Evolutionary conservation across 2,113 vertebrate genomes (phyloP), one percentile per base, ranked within the genome.

Genomic region (Callopanchax toddi): DNA sequence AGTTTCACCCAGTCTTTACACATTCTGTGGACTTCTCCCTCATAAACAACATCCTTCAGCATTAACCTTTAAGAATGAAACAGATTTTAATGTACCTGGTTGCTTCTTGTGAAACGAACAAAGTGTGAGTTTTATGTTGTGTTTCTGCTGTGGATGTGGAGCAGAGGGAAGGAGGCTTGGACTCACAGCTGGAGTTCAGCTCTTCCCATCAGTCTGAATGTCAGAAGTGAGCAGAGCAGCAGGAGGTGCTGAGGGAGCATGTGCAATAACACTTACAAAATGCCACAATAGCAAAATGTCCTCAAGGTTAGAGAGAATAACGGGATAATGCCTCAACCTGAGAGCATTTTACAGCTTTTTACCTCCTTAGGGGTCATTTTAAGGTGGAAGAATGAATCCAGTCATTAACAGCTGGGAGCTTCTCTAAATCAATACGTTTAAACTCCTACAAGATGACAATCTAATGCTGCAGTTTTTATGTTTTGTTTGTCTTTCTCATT

Each of bases 191-290:
- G 71, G 75, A 81, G 78, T 49, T 74, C 11, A 58, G 69, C 60
- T 61, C 55, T 39, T 60, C 60, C 65, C 61, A 54, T 77, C 51
- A 36, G 51, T 61, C 29, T 83, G 72, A 79, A 79, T 87, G 76
- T 83, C 78, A 70, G 56, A 59, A 66, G 20, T 17, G 52, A 78
- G 71, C 71, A 20, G 64, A 67, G 59, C 68, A 67, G 77, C 48
- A 51, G 78, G 71, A 67, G 80, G 29, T 23, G 42, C 11, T 12
- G 45, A 4, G 17, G 10, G 39, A 0, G 21, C 52, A 42, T 12
- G n/a, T 46, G 60, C 11, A 32, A 32, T 15, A 34, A 23, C 23
- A 17, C 26, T 48, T 40, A 15, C 9, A 37, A 16, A 52, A 52
- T 20, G 54, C 36, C 17, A 34, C 63, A 52, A 75, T 70, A 76